A percentile compares a stretch with the other conserved stretches of the same genome.
These are phyloP conservation scores for Drosophila trichaetosa DNA, from an alignment of 2,888 invertebrate species.

Conservation along the genomic window DNA sequence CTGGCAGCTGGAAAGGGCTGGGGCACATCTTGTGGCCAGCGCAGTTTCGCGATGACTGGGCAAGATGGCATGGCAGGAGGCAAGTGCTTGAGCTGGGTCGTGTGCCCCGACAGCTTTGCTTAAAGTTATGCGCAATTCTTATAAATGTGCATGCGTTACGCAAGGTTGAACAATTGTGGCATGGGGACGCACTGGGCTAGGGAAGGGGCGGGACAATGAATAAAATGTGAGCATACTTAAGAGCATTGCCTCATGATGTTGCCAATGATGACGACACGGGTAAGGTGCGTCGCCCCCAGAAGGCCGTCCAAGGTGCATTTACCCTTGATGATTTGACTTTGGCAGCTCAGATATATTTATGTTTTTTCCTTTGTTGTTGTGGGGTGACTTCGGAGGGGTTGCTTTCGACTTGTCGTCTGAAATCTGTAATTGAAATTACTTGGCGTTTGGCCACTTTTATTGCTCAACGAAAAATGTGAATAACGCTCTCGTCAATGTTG, in stretches of 20 bases:
- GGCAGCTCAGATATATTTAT: slow-evolving; percentile 36
- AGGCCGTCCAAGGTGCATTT: slow-evolving; percentile 60
- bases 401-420: slow-evolving; percentile 46
- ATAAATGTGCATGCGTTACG: slow-evolving; percentile 81
- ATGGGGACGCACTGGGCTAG: neutral
- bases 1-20: slow-evolving; percentile 1
- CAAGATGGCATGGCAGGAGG: slow-evolving; percentile 1
- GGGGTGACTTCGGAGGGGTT: slow-evolving; percentile 51
- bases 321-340: slow-evolving; percentile 54
- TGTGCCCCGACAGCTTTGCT: slow-evolving; percentile 55
- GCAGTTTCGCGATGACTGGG: slow-evolving; percentile 38
- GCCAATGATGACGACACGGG: slow-evolving; percentile 43
- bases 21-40: slow-evolving; percentile 60
- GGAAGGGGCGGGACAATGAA: slow-evolving; percentile 57
- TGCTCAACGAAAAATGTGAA: slow-evolving; percentile 57
- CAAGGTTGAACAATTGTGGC: slow-evolving; percentile 74
- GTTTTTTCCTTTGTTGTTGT: slow-evolving; percentile 23
- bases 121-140: slow-evolving; percentile 81
- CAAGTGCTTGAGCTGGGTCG: slow-evolving; percentile 32
- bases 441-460: slow-evolving; percentile 71
- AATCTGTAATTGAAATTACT: slow-evolving; percentile 82
- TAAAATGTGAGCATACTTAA: slow-evolving; percentile 67
- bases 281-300: slow-evolving; percentile 2
- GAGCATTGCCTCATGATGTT: slow-evolving; percentile 50
- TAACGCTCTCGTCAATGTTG: slow-evolving; percentile 36